Base-by-base conservation (phyloP, 2,113 vertebrate species). In the Balaeniceps rex region DNA sequence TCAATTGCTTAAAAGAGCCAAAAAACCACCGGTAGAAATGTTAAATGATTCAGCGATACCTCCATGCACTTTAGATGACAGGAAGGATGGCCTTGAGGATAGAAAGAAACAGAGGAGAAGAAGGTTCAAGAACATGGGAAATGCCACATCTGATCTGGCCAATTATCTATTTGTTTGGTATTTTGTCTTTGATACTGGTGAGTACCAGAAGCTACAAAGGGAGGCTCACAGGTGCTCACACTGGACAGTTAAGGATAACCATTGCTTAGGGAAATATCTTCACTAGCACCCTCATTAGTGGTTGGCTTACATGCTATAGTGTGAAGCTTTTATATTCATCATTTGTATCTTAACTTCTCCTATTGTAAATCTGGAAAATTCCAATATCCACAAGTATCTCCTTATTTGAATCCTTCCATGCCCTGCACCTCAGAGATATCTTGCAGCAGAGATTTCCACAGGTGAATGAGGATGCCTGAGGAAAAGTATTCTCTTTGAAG, bases 401-500 rank as follows among this genome's bases (percentile, higher is more conserved):
- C 74, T 86, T 83, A 84, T 78, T 82, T 84, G 36, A 94, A 84
- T 93, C 65, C 70, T 93, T 92, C 49, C 72, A 89, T 33, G 71
- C 44, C 38, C 58, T 87, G 80, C n/a, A 87, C 49, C 63, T 79
- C 81, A 88, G 66, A 93, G 86, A 93, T 92, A 94, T 52, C 71
- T 85, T 38, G 16, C 60, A 88, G 84, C 51, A 96, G 68, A 88
- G 77, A 86, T 92, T 96, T 95, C 88, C 71, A 87, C 88, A 82
- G 80, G 93, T 96, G 92, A 97, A 89, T 84, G 79, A 90, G 57
- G 68, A 65, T 5, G 71, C 89, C 75, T 90, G 47, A 92, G 84
- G 94, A 93, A 69, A 96, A 96, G 63, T 58, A 89, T 83, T 93
- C 58, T 63, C 63, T 96, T 80, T 95, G 90, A 94, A 90, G 75